phyloP scores from a whole-genome alignment of 1,140 invertebrate genomes.

The Laupala kohalensis region DNA sequence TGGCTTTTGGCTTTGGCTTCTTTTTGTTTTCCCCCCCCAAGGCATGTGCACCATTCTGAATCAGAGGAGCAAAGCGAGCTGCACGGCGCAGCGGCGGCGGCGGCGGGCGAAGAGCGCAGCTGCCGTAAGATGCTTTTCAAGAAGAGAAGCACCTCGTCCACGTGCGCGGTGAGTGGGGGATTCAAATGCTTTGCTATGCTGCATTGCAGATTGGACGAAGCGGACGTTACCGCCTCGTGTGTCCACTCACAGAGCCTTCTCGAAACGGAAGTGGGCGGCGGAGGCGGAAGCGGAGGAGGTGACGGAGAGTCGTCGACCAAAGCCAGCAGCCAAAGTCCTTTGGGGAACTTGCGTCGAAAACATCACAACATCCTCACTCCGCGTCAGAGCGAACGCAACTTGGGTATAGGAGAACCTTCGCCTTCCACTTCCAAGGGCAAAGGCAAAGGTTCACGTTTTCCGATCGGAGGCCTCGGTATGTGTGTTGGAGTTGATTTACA shows the following conservation, averaged over 20 bases:
- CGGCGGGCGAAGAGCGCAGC: conserved; percentile 51
- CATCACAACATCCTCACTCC: conserved; percentile 59
- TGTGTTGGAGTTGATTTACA: not conserved
- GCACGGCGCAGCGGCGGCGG: conserved; percentile 36
- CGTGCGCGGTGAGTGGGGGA: conserved; percentile 50
- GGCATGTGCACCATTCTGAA: conserved; percentile 55
- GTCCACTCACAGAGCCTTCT: conserved; percentile 47
- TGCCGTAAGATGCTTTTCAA: conserved; percentile 70
- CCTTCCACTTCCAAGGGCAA: conserved; percentile 15
- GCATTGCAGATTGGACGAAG: not conserved
- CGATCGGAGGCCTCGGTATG: conserved; percentile 50
- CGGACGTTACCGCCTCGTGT: not conserved
- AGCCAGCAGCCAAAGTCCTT: conserved; percentile 59
- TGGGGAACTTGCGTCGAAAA: conserved; percentile 58
- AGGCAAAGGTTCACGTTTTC: conserved; percentile 24
- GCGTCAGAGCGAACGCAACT: conserved; percentile 59
- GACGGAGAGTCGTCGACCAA: conserved; percentile 50
- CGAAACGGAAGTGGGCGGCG: conserved; percentile 60
- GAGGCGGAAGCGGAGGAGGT: too few species aligned
- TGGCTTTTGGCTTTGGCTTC: conserved; percentile 6
- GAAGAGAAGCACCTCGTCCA: conserved; percentile 73
- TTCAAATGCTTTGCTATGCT: not conserved
- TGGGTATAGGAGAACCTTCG: conserved; percentile 32
- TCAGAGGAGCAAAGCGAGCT: conserved; percentile 40
- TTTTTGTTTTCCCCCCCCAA: conserved; percentile 26